Base-by-base conservation (phyloP, 2,888 invertebrate species). In the Axea sp. region DNA sequence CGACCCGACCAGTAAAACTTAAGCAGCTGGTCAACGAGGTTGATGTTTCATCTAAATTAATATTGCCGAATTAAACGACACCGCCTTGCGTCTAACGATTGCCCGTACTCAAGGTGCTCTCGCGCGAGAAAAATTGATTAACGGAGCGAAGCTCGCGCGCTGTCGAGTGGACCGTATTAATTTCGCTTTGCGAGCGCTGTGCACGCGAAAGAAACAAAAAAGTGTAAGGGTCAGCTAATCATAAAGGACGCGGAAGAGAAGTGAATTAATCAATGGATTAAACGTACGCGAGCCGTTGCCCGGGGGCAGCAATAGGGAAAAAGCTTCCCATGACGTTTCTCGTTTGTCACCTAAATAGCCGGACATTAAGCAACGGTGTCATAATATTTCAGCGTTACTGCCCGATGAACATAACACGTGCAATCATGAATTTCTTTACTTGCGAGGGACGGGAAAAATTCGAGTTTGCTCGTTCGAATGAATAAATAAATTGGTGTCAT, bases 311-410 rank as follows among this genome's bases (percentile, higher is more conserved):
- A 47, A 57, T 60, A 12, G 37, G 47, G 45, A 59, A 65, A 73
- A 24, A 68, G 67, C 65, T 71, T 69, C 69, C 71, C 80, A 78
- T 83, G 85, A 85, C 84, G 77, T 80, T 76, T 81, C 85, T 86
- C 86, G 84, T 86, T 86, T 86, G 86, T 87, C 87, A 86, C 82
- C 80, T 80, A 86, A 87, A 87, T 84, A 82, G 83, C 82, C 81
- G 77, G 79, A 79, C 86, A 87, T 87, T 87, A 85, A 83, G 82
- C 80, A 81, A 75, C 76, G 45, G 51, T 59, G 49, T 74, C 73
- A 59, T 72, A 71, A 76, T 72, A 73, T 76, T 76, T 74, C 76
- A 47, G 33, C 26, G 30, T 65, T 76, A 69, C 69, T 71, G 77
- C 79, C 69, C 82, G 75, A 82, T 82, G 82, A 81, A 82, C 82